Evolutionary conservation across 1,140 invertebrate genomes (phyloP).

Genomic region (Atta colombica): DNA sequence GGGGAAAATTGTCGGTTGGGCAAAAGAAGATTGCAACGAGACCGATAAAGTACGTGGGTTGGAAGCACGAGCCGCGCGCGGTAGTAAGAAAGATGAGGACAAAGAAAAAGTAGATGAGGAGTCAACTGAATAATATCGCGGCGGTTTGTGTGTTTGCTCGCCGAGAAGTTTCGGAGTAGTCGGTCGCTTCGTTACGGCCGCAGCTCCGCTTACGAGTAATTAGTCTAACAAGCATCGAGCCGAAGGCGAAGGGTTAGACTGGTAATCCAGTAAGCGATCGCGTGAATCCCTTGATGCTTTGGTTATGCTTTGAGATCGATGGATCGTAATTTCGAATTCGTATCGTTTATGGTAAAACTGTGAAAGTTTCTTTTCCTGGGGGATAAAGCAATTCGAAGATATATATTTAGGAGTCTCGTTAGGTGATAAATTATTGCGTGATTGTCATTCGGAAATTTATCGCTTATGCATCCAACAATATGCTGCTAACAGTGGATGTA

Average conservation of each 20-base stretch:
- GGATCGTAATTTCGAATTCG: neutral
- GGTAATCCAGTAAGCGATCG: conserved; percentile 61
- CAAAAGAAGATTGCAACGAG: conserved; percentile 77
- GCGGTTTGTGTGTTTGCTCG: conserved; percentile 76
- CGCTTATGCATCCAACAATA: conserved; percentile 35
- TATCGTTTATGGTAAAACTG: neutral
- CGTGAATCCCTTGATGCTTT: conserved; percentile 18
- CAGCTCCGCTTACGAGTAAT: conserved; percentile 76
- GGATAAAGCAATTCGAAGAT: neutral
- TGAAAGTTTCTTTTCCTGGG: neutral
- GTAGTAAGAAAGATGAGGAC: neutral
- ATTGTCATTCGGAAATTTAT: conserved; percentile 46
- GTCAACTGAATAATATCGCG: conserved; percentile 75
- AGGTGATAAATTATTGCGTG: conserved; percentile 41
- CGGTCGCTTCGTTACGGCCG: conserved; percentile 75
- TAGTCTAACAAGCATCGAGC: conserved; percentile 73
- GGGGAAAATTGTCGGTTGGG: conserved; percentile 79
- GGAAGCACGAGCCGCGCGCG: conserved; percentile 32
- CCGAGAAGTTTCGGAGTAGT: conserved; percentile 75
- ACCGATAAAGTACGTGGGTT: conserved; percentile 41
- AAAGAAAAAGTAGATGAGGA: neutral
- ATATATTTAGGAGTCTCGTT: conserved; percentile 26
- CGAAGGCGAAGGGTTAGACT: conserved; percentile 47
- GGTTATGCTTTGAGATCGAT: neutral
- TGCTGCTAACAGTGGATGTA: conserved; percentile 23